Conservation (phyloP, 1,140 invertebrate species). For the Hypsibius dujardini region DNA sequence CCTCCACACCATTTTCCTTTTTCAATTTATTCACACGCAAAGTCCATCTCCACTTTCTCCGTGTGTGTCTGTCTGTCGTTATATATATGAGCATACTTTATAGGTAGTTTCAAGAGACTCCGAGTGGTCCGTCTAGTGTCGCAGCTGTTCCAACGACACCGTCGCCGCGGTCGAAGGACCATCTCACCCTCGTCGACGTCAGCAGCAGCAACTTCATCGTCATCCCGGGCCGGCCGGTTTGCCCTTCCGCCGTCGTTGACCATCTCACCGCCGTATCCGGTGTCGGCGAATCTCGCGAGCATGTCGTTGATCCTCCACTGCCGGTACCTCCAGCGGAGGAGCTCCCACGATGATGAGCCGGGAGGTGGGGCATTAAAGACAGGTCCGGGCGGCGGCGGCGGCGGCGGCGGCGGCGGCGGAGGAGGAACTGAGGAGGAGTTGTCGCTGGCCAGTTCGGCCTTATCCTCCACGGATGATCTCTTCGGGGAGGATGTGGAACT, state of each 20-base stretch:
- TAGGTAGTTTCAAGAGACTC: slow-evolving; percentile 9
- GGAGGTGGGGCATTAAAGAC: too few relatives aligned
- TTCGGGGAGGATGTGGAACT: neutral
- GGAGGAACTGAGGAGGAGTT: neutral
- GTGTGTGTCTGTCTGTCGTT: too few relatives aligned
- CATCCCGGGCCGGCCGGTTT: too few relatives aligned
- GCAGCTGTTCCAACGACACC: neutral
- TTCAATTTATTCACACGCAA: too few relatives aligned
- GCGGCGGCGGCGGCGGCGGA: neutral
- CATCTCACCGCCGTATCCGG: neutral
- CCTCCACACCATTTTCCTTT: too few relatives aligned
- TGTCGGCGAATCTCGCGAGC: neutral
- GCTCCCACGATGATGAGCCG: neutral
- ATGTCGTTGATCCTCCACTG: slow-evolving; percentile 15
- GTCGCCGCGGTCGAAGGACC: neutral
- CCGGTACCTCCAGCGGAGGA: neutral
- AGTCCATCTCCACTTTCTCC: too few relatives aligned
- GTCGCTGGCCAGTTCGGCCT: neutral
- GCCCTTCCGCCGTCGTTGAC: neutral
- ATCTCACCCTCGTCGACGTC: too few relatives aligned
- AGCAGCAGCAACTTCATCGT: too few relatives aligned
- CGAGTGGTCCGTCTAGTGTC: slow-evolving; percentile 5
- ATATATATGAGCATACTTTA: neutral
- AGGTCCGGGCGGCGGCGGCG: too few relatives aligned
- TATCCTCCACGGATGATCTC: neutral